phyloP scores from a whole-genome alignment of 2,113 vertebrate species.

The Campylorhamphus procurvoides region DNA sequence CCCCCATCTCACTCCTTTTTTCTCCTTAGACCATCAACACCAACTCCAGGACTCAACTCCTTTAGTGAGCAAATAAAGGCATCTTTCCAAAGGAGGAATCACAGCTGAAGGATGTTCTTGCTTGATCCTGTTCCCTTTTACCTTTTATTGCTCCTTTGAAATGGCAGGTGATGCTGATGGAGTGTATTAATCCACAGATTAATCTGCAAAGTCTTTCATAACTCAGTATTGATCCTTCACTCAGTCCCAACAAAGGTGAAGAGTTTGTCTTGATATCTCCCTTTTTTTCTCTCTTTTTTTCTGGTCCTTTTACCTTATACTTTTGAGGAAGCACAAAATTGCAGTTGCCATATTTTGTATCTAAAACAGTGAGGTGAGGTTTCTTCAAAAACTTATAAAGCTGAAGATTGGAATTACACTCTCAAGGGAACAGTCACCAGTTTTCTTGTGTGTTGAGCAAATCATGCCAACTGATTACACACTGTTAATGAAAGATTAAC shows the following conservation, averaged over 20 bases:
- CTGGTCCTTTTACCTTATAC: not conserved
- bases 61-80: constrained; percentile 6
- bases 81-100: constrained; percentile 15
- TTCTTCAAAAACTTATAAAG: not conserved
- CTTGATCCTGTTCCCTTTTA: not conserved
- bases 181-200: not conserved
- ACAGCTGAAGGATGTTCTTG: not conserved
- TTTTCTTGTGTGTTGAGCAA: constrained; percentile 46
- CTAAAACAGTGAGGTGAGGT: not conserved
- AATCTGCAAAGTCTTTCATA: constrained; percentile 4
- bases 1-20: constrained; percentile 42
- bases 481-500: constrained; percentile 71
- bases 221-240: constrained; percentile 3
- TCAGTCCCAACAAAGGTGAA: not conserved
- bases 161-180: not conserved
- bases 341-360: not conserved
- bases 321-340: not conserved
- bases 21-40: not conserved
- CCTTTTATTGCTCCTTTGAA: not conserved
- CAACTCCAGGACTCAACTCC: not conserved
- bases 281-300: not conserved
- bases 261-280: not conserved
- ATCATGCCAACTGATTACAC: constrained; percentile 64
- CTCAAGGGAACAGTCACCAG: constrained; percentile 26
- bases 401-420: not conserved